Evolutionary conservation across 1,140 invertebrate genomes (phyloP), one percentile per base, ranked within the genome.

Genomic region (Dolichoris vasculosae): DNA sequence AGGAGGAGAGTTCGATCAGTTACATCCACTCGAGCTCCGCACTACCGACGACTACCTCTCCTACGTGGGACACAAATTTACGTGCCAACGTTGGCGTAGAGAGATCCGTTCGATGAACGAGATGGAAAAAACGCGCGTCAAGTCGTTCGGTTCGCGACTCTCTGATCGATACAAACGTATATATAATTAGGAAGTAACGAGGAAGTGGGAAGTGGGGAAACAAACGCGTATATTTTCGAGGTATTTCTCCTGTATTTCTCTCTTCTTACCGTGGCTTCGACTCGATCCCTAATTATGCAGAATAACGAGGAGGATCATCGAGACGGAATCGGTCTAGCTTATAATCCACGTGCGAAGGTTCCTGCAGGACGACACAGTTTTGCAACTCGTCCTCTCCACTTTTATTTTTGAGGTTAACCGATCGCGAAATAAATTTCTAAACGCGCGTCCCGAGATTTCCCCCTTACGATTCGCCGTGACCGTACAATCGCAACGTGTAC

Each of bases 331-430:
- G 26, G 26, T 73, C 11, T 69, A 38, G 13, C 15, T 8, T 43
- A 43, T 30, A 7, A 40, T 43, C 43, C 15, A 7, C 20, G 23
- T 73, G 38, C 26, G 43, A 43, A 73, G n/a, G 43, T 73, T 43
- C 38, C 9, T 9, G 69, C 13, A 73, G 2, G 26, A 59, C 3
- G 26, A 26, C n/a, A 64, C 30, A 30, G n/a, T 8, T 23, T 51
- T 51, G 17, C 17, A 55, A 48, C 48, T n/a, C 35, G 9, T 77
- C n/a, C 13, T 51, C n/a, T 30, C 26, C 43, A n/a, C 15, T 32
- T 43, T 73, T 35, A 2, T 77, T 77, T 77, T 77, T 77, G 75
- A 77, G 75, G 75, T 77, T 77, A 77, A 32, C 2, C 9, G 17
- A 51, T 30, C n/a, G 43, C 15, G 2, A n/a, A 8, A 46, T 32